Percentiles rank a stretch among this genome's conserved stretches.
Evolutionary conservation across 2,888 invertebrate genomes (phyloP).

Genomic region (Mythimna lalbum): DNA sequence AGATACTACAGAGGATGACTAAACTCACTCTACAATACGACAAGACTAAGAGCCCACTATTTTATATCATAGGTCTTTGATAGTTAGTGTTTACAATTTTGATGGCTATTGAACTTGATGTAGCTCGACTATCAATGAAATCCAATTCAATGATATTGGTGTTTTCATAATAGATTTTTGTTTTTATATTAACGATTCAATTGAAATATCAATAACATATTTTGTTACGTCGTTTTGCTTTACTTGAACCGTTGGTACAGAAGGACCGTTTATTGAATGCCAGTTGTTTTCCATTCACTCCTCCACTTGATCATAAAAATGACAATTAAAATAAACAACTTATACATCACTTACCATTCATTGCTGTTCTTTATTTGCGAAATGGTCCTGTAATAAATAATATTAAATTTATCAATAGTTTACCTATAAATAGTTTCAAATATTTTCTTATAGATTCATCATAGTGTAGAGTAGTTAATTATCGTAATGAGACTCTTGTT

Average conservation of each 20-base stretch:
- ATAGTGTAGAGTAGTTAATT: background rate
- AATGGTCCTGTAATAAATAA: background rate
- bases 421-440: background rate
- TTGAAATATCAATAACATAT: background rate
- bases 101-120: background rate
- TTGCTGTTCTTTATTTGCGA: conserved; percentile 14
- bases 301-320: conserved; percentile 22
- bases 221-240: background rate
- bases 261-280: conserved; percentile 29
- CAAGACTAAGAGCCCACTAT: background rate
- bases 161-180: background rate
- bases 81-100: background rate
- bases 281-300: conserved; percentile 33
- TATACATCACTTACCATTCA: conserved; percentile 13
- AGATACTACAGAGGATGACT: conserved; percentile 36
- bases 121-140: background rate
- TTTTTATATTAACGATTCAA: conserved; percentile 3
- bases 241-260: background rate
- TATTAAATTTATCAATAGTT: background rate
- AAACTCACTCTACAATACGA: background rate
- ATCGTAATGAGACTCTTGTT: conserved; percentile 11
- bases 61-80: background rate
- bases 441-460: background rate
- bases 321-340: conserved; percentile 41
- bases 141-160: conserved; percentile 1